Percentiles rank a stretch among this genome's conserved stretches.
These are phyloP conservation scores for Clarias batrachus DNA, from an alignment of 2,113 vertebrate species.

Conservation along the genomic window DNA sequence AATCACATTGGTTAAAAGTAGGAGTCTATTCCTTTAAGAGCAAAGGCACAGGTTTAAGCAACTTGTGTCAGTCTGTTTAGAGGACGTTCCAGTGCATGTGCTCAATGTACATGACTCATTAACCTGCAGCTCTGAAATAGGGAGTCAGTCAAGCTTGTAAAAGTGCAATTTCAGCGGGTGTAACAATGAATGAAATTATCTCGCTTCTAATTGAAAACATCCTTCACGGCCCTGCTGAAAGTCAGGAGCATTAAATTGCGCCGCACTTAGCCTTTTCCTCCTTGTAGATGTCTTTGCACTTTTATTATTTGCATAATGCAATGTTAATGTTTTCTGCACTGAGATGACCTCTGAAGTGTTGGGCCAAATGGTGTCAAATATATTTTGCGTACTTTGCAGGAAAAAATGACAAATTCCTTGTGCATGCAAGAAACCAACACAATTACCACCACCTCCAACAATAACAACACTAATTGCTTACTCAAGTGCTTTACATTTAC, in stretches of 20 bases:
- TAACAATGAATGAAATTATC: constrained; percentile 78
- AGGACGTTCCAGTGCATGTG: constrained; percentile 72
- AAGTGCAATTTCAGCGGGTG: constrained; percentile 71
- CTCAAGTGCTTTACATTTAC: too few species aligned
- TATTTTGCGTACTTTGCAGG: not conserved
- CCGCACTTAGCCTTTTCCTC: constrained; percentile 68
- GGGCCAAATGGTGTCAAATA: not conserved
- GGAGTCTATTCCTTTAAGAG: constrained; percentile 67
- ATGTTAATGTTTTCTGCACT: constrained; percentile 37
- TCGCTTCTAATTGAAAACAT: constrained; percentile 75
- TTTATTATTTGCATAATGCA: constrained; percentile 70
- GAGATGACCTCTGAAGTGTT: not conserved
- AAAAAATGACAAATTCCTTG: not conserved
- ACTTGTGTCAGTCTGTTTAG: constrained; percentile 77
- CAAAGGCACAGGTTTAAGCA: constrained; percentile 65
- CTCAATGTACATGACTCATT: constrained; percentile 76
- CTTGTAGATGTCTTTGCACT: constrained; percentile 70
- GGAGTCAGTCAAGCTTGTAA: constrained; percentile 73
- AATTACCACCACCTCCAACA: not conserved
- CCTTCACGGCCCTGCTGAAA: constrained; percentile 74
- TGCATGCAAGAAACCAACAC: not conserved
- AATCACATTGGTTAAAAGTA: not conserved
- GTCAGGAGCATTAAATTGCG: constrained; percentile 71
- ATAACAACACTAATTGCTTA: not conserved
- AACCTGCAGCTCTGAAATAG: constrained; percentile 71